phyloP scores from a whole-genome alignment of 2,888 invertebrate genomes.

The Scaptomyza polygonia region DNA sequence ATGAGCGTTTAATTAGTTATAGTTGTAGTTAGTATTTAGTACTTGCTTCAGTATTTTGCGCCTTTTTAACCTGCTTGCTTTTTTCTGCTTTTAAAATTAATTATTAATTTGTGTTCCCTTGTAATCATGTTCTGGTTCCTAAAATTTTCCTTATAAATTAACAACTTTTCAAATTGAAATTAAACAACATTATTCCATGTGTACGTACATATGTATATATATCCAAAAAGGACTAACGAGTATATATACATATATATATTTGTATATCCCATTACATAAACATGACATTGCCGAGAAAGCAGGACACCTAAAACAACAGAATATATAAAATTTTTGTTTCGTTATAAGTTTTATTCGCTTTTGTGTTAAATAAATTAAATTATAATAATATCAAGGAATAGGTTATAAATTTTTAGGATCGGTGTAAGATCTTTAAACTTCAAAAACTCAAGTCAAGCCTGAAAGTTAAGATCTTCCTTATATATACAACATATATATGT shows the following conservation, averaged over 20 bases:
- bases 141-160: slow-evolving; percentile 54
- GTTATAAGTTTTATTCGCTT: slow-evolving; percentile 48
- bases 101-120: slow-evolving; percentile 46
- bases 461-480: too few species aligned
- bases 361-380: slow-evolving; percentile 37
- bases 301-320: slow-evolving; percentile 73
- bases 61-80: slow-evolving; percentile 41
- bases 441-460: too few species aligned
- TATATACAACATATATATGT: too few species aligned
- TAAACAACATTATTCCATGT: slow-evolving; percentile 49
- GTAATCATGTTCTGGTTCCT: slow-evolving; percentile 72
- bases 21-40: slow-evolving; percentile 18
- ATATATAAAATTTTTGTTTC: slow-evolving; percentile 34
- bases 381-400: slow-evolving; percentile 18
- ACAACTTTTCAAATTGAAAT: slow-evolving; percentile 60
- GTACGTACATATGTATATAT: slow-evolving; percentile 16
- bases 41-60: slow-evolving; percentile 26
- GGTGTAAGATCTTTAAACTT: not conserved
- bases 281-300: slow-evolving; percentile 83
- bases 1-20: not conserved
- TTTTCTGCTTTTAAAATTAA: slow-evolving; percentile 46
- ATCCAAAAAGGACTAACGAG: slow-evolving; percentile 39
- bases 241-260: slow-evolving; percentile 26
- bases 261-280: too few species aligned
- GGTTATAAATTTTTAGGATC: not conserved